Percentiles rank a stretch among this genome's conserved stretches.
Evolutionary conservation across 2,113 vertebrate species (phyloP).

Genomic region (Cyanoramphus novaezelandiae): DNA sequence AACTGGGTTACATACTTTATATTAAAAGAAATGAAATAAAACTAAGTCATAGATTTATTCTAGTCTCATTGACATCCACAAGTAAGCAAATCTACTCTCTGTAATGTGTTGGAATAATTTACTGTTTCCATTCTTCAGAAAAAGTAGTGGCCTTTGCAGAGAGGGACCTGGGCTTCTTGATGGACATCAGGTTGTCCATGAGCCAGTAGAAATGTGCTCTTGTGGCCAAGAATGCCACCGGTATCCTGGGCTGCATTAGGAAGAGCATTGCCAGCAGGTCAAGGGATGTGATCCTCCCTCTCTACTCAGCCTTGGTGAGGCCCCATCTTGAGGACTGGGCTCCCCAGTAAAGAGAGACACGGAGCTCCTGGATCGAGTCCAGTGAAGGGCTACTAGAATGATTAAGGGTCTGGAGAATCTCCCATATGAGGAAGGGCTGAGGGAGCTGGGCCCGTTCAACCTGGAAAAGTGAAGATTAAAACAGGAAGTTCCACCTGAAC

Average conservation of each 20-base stretch:
- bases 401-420: neutral
- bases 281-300: neutral
- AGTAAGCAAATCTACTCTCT: constrained; percentile 24
- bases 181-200: neutral
- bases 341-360: neutral
- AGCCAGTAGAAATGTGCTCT: neutral
- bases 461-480: neutral
- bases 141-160: neutral
- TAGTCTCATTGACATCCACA: neutral
- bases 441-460: neutral
- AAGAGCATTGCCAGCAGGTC: neutral
- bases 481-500: neutral
- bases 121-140: constrained; percentile 27
- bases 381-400: neutral
- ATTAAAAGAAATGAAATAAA: neutral
- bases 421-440: neutral
- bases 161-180: neutral
- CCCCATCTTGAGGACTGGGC: neutral
- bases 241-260: neutral
- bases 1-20: neutral
- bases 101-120: neutral
- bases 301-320: neutral
- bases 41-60: neutral
- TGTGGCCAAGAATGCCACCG: neutral
- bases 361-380: neutral